Percentiles rank a stretch among this genome's conserved stretches.
Conservation (phyloP, 2,888 invertebrate genomes). For the Hemithea aestivaria region DNA sequence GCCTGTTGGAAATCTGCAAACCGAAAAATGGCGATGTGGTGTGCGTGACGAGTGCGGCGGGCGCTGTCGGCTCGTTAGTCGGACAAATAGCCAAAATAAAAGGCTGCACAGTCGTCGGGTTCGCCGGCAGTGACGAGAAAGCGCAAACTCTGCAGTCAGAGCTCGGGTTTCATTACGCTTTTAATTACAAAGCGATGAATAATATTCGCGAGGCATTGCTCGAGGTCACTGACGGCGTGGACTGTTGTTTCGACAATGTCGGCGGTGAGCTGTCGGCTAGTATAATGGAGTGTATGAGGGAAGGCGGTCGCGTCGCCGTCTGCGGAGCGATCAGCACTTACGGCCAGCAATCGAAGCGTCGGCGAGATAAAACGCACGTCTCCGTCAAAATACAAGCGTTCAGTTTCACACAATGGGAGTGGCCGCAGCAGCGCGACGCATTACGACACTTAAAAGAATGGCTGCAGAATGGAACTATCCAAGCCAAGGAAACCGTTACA, state of each 20-base stretch:
- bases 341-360: slow-evolving; percentile 19
- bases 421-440: slow-evolving; percentile 32
- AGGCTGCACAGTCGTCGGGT: slow-evolving; percentile 51
- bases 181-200: slow-evolving; percentile 82
- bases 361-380: slow-evolving; percentile 19
- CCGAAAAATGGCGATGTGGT: slow-evolving; percentile 82
- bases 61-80: slow-evolving; percentile 83
- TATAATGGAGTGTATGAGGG: slow-evolving; percentile 79
- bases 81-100: slow-evolving; percentile 82
- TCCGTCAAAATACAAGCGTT: slow-evolving; percentile 35
- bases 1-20: slow-evolving; percentile 76
- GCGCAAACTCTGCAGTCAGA: slow-evolving; percentile 79
- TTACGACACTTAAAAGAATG: slow-evolving; percentile 37
- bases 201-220: slow-evolving; percentile 60
- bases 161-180: slow-evolving; percentile 81
- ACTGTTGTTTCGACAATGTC: slow-evolving; percentile 86
- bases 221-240: slow-evolving; percentile 80
- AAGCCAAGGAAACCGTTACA: slow-evolving; percentile 40
- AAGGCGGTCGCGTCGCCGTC: slow-evolving; percentile 76
- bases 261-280: slow-evolving; percentile 79
- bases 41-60: slow-evolving; percentile 83
- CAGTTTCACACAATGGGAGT: slow-evolving; percentile 45
- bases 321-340: slow-evolving; percentile 82
- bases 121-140: slow-evolving; percentile 82
- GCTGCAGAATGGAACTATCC: slow-evolving; percentile 38